A percentile compares a stretch with the other conserved stretches of the same genome.
These are phyloP conservation scores for Nannoperca australis DNA, from an alignment of 2,797 vertebrate species.

Conservation along the genomic window DNA sequence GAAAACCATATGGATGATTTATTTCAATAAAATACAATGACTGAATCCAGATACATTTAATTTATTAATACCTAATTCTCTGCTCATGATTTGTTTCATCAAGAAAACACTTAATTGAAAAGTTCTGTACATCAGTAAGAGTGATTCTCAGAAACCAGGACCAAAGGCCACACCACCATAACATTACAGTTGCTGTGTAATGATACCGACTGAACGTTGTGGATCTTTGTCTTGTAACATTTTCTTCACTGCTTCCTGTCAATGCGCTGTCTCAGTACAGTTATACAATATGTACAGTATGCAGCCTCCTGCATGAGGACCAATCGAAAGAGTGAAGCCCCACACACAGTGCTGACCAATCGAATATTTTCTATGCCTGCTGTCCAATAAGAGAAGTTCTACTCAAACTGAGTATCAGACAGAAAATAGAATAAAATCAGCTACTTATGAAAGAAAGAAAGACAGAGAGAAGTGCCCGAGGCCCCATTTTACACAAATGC, in stretches of 20 bases:
- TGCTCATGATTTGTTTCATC: constrained; percentile 84
- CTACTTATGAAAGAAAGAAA: constrained; percentile 63
- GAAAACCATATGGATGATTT: constrained; percentile 87
- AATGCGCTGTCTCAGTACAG: constrained; percentile 88
- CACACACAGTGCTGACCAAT: constrained; percentile 59
- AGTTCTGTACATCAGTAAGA: constrained; percentile 93
- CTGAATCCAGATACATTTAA: constrained; percentile 81
- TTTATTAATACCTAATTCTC: constrained; percentile 84
- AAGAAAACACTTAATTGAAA: constrained; percentile 89
- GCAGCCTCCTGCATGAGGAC: constrained; percentile 84
- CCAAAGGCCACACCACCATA: constrained; percentile 41
- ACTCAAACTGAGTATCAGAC: constrained; percentile 83
- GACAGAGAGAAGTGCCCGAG: constrained; percentile 45
- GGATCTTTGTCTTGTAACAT: constrained; percentile 40
- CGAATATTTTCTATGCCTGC: constrained; percentile 54
- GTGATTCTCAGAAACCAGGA: constrained; percentile 80
- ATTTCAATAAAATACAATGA: constrained; percentile 90
- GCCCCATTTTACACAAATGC: constrained; percentile 64
- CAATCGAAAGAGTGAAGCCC: constrained; percentile 42
- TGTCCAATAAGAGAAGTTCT: constrained; percentile 83
- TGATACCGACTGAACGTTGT: constrained; percentile 55
- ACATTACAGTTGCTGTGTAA: constrained; percentile 72
- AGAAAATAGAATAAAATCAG: constrained; percentile 64
- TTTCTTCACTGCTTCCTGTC: constrained; percentile 37
- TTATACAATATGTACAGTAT: constrained; percentile 98